Conservation (phyloP, 2,113 vertebrate species). For the Semicossyphus pulcher region DNA sequence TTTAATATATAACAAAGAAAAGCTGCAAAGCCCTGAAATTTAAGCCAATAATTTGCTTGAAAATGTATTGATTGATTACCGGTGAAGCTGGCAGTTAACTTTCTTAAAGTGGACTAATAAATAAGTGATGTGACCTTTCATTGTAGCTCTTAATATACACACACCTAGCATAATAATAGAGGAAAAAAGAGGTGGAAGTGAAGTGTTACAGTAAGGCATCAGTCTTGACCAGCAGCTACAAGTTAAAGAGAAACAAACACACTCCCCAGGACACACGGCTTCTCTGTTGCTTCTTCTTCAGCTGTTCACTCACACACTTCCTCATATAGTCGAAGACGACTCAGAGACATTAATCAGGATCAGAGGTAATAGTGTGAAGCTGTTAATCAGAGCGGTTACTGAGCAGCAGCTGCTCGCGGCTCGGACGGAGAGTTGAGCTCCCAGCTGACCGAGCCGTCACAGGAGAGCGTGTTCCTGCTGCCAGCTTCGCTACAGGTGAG, state of each 20-base stretch:
- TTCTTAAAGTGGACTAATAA: too few species aligned
- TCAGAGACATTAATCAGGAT: slow-evolving; percentile 33
- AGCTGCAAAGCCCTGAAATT: too few species aligned
- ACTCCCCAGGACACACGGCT: background rate
- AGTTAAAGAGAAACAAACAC: background rate
- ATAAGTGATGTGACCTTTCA: too few species aligned
- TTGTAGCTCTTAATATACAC: too few species aligned
- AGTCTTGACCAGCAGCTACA: background rate
- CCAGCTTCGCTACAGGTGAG: slow-evolving; percentile 2
- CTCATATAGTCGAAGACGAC: slow-evolving; percentile 14
- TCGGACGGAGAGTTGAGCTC: background rate
- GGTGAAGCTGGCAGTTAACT: too few species aligned
- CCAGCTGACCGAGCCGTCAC: background rate
- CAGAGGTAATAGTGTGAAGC: slow-evolving; percentile 1
- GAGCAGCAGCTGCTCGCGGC: slow-evolving; percentile 2
- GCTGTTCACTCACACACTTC: slow-evolving; percentile 18
- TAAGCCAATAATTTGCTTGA: too few species aligned
- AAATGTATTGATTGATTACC: too few species aligned
- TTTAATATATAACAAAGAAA: too few species aligned
- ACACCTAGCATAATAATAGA: too few species aligned
- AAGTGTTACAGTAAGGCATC: background rate
- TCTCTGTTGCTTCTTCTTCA: background rate
- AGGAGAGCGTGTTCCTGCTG: too few species aligned
- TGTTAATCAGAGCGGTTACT: slow-evolving; percentile 30
- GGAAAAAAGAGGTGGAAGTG: background rate